These are phyloP conservation scores for Tinea pellionella DNA, from an alignment of 2,888 invertebrate species.

Conservation along the genomic window DNA sequence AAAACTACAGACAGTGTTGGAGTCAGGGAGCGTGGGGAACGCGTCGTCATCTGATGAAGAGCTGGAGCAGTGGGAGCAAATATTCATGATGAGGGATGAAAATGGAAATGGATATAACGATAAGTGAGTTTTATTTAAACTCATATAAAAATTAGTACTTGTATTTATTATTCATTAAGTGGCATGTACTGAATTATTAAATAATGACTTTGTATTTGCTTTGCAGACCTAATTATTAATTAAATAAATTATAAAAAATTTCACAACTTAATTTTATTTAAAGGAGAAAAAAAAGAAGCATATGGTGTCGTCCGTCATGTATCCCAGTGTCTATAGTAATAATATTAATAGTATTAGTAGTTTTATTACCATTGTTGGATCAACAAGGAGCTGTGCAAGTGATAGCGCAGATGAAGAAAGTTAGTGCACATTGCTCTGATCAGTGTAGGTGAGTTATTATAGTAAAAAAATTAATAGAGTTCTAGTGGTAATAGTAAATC, in stretches of 20 bases:
- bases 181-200: too few relatives aligned
- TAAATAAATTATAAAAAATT: too few relatives aligned
- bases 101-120: conserved; percentile 72
- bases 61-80: conserved; percentile 81
- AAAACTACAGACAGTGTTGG: conserved; percentile 72
- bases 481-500: too few relatives aligned
- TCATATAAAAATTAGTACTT: too few relatives aligned
- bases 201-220: too few relatives aligned
- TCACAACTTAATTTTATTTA: conserved; percentile 18
- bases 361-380: conserved; percentile 79
- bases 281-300: conserved; percentile 59
- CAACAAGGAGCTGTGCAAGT: conserved; percentile 70
- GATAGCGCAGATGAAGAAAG: neutral
- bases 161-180: too few relatives aligned
- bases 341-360: conserved; percentile 81
- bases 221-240: too few relatives aligned
- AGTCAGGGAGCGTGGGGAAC: conserved; percentile 73
- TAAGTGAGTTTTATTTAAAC: conserved; percentile 44
- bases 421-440: conserved; percentile 60
- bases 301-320: conserved; percentile 86
- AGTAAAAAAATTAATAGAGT: too few relatives aligned
- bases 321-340: conserved; percentile 86
- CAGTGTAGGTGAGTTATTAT: conserved; percentile 73
- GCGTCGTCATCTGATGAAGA: conserved; percentile 75
- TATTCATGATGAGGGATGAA: conserved; percentile 78